A percentile compares a stretch with the other conserved stretches of the same genome.
Evolutionary conservation across 1,140 invertebrate genomes (phyloP).

Genomic region (Pinna nobilis): DNA sequence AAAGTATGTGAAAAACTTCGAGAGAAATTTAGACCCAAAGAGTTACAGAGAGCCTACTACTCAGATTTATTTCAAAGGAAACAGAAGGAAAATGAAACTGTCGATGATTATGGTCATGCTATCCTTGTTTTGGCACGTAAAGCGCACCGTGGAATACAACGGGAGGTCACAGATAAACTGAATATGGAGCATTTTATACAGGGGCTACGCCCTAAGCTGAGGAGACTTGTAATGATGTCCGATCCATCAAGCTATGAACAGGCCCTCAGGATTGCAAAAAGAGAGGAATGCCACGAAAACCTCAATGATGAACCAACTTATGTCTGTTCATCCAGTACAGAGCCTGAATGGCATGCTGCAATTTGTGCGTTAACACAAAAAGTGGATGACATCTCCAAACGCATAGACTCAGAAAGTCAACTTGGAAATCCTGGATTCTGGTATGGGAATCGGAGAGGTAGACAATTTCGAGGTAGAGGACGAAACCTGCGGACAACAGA

Average conservation of each 20-base stretch:
- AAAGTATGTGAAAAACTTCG: background rate
- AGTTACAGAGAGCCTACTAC: slow-evolving; percentile 24
- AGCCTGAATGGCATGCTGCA: background rate
- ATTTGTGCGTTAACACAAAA: no score
- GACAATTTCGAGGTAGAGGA: background rate
- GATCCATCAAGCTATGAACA: background rate
- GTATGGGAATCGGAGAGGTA: background rate
- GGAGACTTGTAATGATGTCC: slow-evolving; percentile 9
- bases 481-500: slow-evolving; percentile 25
- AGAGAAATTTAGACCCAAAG: slow-evolving; percentile 7
- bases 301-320: background rate
- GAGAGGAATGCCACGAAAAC: background rate
- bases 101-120: slow-evolving; percentile 16
- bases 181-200: slow-evolving; percentile 28
- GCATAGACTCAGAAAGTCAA: background rate
- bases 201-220: slow-evolving; percentile 8
- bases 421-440: background rate
- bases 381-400: no score
- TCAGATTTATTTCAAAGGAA: slow-evolving; percentile 10
- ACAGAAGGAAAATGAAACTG: slow-evolving; percentile 14
- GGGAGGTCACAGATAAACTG: slow-evolving; percentile 14
- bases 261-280: slow-evolving; percentile 10
- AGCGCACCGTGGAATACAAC: slow-evolving; percentile 5
- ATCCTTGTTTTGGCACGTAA: slow-evolving; percentile 4
- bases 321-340: background rate